Evolutionary conservation across 2,888 invertebrate species (phyloP).

Genomic region (Cerastoderma edule): DNA sequence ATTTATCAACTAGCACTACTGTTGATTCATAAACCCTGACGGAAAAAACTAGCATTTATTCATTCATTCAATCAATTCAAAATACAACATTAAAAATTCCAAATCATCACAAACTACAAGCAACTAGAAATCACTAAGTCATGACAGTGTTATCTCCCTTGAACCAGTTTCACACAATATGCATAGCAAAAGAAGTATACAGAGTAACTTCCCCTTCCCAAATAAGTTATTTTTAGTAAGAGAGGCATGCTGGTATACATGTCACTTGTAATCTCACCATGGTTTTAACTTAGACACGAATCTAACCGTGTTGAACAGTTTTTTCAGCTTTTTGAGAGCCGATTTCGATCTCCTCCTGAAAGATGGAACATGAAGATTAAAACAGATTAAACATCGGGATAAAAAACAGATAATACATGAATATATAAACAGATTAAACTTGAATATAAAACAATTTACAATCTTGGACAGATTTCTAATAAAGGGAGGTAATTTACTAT

Average conservation of each 20-base stretch:
- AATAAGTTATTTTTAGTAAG: conserved; percentile 19
- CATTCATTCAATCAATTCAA: too few relatives aligned
- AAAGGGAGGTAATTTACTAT: too few relatives aligned
- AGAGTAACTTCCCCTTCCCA: conserved; percentile 20
- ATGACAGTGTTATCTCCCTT: conserved; percentile 12
- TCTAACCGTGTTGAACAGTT: conserved; percentile 80
- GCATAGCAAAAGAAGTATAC: conserved; percentile 4
- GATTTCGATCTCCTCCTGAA: conserved; percentile 71
- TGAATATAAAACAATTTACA: too few relatives aligned
- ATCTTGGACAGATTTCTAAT: too few relatives aligned
- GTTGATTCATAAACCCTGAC: too few relatives aligned
- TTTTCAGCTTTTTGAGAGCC: conserved; percentile 74
- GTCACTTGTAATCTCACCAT: conserved; percentile 68
- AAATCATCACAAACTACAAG: too few relatives aligned
- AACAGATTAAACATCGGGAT: too few relatives aligned
- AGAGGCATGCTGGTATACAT: conserved; percentile 29
- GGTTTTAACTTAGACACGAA: conserved; percentile 79
- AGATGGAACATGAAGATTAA: conserved; percentile 21
- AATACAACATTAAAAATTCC: too few relatives aligned
- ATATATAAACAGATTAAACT: too few relatives aligned
- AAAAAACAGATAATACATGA: too few relatives aligned
- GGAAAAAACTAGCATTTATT: too few relatives aligned
- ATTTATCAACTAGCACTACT: too few relatives aligned
- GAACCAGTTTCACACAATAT: conserved; percentile 4
- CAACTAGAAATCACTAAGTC: conserved; percentile 5